phyloP scores from a whole-genome alignment of 2,888 invertebrate species.

The Epiblema foenella region DNA sequence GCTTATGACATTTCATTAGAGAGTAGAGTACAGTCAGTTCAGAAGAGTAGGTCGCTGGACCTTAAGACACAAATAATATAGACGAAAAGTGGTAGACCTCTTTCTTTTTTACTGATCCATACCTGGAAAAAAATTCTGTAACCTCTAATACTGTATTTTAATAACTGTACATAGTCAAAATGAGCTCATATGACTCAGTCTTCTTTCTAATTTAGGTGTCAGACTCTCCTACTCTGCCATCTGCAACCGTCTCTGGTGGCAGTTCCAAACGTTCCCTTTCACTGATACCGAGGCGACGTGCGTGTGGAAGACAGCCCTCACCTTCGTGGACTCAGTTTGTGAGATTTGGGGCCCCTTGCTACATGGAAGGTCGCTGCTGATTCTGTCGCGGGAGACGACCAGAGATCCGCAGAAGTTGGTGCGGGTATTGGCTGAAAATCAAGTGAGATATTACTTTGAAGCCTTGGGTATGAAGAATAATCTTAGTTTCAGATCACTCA shows the following conservation, averaged over 20 bases:
- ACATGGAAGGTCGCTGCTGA: conserved; percentile 88
- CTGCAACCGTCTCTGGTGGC: conserved; percentile 94
- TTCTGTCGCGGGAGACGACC: conserved; percentile 89
- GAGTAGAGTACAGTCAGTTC: no score
- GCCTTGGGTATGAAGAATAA: neutral
- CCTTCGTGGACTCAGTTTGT: conserved; percentile 95
- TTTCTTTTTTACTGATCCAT: no score
- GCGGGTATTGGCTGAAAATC: conserved; percentile 87
- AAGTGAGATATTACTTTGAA: conserved; percentile 72
- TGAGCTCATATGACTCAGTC: no score
- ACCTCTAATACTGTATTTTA: no score
- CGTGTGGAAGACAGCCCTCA: conserved; percentile 95
- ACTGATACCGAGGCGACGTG: conserved; percentile 87
- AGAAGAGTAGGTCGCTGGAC: no score
- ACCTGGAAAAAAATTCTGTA: no score
- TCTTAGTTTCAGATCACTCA: no score
- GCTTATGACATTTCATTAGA: no score
- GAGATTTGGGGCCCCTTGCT: conserved; percentile 95
- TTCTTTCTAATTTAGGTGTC: conserved; percentile 85
- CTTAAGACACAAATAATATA: no score
- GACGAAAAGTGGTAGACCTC: no score
- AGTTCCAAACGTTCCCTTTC: conserved; percentile 93
- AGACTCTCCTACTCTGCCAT: conserved; percentile 90
- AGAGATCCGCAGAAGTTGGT: conserved; percentile 92
- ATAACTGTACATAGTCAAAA: no score